Evolutionary conservation across 2,113 vertebrate species (phyloP), one percentile per base, ranked within the genome.

Genomic region (Coreoperca whiteheadi): DNA sequence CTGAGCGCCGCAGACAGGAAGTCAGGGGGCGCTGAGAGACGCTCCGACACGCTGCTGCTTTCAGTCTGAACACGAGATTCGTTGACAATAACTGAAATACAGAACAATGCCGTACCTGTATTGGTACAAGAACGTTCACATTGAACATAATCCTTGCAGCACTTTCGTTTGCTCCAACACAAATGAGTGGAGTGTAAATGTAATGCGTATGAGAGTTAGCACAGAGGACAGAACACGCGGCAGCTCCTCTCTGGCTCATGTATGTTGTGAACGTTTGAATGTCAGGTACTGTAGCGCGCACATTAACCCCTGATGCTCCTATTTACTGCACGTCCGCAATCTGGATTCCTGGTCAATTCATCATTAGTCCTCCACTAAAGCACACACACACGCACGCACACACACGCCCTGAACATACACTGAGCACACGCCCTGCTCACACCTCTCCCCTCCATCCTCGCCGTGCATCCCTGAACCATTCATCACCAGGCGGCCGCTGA

Each of bases 401-500:
- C 80, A 34, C 71, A 28, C 14, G 14, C 28, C 46, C 34, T 20
- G 48, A 84, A 87, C 84, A 81, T 69, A 50, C 83, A 46, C 41
- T 4, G 66, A 87, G 76, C 87, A 60, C 89, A 84, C 77, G 43
- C 84, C 87, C 85, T 39, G 18, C 82, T 30, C 83, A 41, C 91
- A 79, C 91, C 95, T 96, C 95, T 85, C 94, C 83, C 89, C 92
- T 95, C 94, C 91, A 39, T 94, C 81, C 87, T 94, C 82, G 67
- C 87, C 70, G 93, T 88, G 94, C 85, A 53, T 94, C 87, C 89
- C 94, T 60, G 87, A 83, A 90, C 93, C 96, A 99, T 99, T 98
- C 98, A 99, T 99, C 98, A 99, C 96, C 88, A 87, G 94, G 94
- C 94, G 92, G 82, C 93, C 92, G 94, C 94, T 98, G 98, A 99